Evolutionary conservation across 2,113 vertebrate species (phyloP).

Genomic region (Perognathus longimembris): DNA sequence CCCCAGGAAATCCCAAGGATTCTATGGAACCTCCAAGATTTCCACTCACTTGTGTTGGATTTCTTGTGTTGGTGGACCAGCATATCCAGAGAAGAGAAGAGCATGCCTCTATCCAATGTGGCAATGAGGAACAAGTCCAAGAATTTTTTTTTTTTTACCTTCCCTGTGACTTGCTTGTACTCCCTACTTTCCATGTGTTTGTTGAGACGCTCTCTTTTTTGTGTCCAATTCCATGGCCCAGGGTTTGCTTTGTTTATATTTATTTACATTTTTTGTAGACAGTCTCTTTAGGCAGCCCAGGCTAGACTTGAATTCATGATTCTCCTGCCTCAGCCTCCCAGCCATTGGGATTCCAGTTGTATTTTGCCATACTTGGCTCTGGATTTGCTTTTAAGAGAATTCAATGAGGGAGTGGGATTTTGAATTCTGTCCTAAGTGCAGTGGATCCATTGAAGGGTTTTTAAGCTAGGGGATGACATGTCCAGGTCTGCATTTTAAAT

Average conservation of each 20-base stretch:
- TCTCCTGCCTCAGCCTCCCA: no score
- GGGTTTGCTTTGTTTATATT: no score
- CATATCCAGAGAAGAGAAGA: background rate
- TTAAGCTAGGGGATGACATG: background rate
- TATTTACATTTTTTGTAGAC: no score
- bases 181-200: no score
- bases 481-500: slow-evolving; percentile 31
- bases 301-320: no score
- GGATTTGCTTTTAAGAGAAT: background rate
- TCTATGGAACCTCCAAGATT: slow-evolving; percentile 15
- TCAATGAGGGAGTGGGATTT: background rate
- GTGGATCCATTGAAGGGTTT: background rate
- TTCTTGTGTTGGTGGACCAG: background rate
- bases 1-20: background rate
- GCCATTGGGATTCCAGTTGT: no score
- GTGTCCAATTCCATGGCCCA: no score
- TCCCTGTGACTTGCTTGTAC: background rate
- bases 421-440: background rate
- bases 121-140: background rate
- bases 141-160: background rate
- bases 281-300: no score
- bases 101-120: background rate
- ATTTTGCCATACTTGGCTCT: background rate
- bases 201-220: no score
- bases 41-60: background rate